A percentile compares a stretch with the other conserved stretches of the same genome.
phyloP scores from a whole-genome alignment of 2,113 vertebrate species.

The Pituophis catenifer region DNA sequence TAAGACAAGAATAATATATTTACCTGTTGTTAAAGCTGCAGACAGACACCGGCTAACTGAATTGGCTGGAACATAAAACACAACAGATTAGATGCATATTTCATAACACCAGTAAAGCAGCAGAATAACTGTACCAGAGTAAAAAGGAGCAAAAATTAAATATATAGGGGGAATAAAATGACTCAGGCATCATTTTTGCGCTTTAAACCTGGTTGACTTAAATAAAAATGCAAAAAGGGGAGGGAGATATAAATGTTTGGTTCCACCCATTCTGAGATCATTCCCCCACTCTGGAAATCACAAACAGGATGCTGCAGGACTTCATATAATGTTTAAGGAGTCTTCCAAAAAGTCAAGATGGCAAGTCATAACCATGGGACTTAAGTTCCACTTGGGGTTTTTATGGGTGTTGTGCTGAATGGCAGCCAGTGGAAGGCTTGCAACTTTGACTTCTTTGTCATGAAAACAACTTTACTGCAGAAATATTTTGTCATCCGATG shows the following conservation, averaged over 20 bases:
- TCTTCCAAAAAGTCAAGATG: background rate
- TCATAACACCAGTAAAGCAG: conserved; percentile 7
- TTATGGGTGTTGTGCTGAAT: background rate
- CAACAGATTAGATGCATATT: background rate
- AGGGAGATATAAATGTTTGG: background rate
- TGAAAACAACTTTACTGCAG: background rate
- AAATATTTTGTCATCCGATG: background rate
- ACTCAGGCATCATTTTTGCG: background rate
- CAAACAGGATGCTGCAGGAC: background rate
- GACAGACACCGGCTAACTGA: background rate
- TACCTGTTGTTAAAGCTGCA: conserved; percentile 19
- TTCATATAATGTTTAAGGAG: background rate
- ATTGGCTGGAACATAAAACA: conserved; percentile 21
- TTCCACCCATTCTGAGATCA: background rate
- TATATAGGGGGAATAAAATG: background rate
- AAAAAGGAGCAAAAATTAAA: background rate
- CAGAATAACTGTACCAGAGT: background rate
- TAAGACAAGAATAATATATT: conserved; percentile 9
- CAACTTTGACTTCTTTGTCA: background rate
- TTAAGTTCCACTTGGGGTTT: background rate
- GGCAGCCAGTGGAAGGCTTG: background rate
- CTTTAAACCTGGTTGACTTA: background rate
- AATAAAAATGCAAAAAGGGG: background rate
- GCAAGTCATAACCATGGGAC: background rate
- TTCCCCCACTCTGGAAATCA: background rate